Conservation (phyloP, 2,113 vertebrate genomes). For the Nestor notabilis region DNA sequence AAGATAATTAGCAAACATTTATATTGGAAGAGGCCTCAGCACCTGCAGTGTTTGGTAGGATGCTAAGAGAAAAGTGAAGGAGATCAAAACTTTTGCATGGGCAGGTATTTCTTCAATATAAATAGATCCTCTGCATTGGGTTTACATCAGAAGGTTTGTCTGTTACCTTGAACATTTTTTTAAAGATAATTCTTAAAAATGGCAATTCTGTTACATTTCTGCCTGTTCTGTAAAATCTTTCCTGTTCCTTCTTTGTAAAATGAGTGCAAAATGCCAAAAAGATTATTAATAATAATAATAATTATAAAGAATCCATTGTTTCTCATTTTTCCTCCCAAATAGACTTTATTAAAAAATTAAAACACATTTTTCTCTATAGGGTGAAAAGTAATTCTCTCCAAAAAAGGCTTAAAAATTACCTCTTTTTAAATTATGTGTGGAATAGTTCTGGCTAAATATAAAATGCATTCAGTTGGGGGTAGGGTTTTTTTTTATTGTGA, state of each 20-base stretch:
- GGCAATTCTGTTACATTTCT: slow-evolving; percentile 69
- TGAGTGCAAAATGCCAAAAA: slow-evolving; percentile 68
- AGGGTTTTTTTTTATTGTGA: slow-evolving; percentile 84
- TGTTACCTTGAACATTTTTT: slow-evolving; percentile 66
- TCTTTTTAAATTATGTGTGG: slow-evolving; percentile 86
- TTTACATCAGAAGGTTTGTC: slow-evolving; percentile 64
- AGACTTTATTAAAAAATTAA: slow-evolving; percentile 57
- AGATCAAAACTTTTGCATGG: slow-evolving; percentile 39
- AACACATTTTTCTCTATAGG: slow-evolving; percentile 65
- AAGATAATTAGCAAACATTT: not conserved
- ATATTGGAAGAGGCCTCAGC: not conserved
- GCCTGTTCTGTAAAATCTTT: slow-evolving; percentile 70
- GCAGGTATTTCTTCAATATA: slow-evolving; percentile 56
- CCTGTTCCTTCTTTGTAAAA: slow-evolving; percentile 63
- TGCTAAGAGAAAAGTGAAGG: slow-evolving; percentile 41
- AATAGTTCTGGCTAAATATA: slow-evolving; percentile 83
- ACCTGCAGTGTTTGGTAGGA: slow-evolving; percentile 1
- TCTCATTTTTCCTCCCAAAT: slow-evolving; percentile 56
- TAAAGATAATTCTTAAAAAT: slow-evolving; percentile 54
- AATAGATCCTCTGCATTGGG: slow-evolving; percentile 49
- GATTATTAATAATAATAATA: slow-evolving; percentile 38
- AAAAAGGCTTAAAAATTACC: slow-evolving; percentile 79
- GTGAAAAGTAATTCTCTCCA: slow-evolving; percentile 70
- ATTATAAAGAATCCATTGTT: slow-evolving; percentile 59
- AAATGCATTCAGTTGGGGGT: slow-evolving; percentile 75